Conservation (phyloP, 2,888 invertebrate genomes). For the Capitulum mitella region DNA sequence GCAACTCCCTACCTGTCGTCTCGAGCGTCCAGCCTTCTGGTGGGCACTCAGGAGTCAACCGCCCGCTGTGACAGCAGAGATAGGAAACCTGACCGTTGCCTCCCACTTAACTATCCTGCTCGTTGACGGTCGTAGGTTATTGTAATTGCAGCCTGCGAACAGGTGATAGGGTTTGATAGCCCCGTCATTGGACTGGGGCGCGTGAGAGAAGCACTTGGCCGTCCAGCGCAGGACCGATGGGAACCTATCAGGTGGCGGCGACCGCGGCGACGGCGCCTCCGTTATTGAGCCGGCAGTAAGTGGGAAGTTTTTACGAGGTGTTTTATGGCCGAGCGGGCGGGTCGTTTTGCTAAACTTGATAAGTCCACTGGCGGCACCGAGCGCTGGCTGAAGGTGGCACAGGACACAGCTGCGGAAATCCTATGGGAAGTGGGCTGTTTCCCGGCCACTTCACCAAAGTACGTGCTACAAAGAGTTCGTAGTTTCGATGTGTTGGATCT, state of each 20-base stretch:
- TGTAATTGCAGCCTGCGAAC: no score
- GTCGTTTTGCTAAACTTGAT: neutral
- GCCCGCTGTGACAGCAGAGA: no score
- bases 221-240: neutral
- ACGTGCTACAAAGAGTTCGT: no score
- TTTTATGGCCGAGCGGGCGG: neutral
- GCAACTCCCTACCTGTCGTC: no score
- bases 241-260: neutral
- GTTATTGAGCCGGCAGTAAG: neutral
- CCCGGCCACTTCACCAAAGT: neutral
- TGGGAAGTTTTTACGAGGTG: conserved; percentile 10
- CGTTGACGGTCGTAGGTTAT: no score
- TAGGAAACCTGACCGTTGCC: no score
- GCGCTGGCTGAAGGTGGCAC: neutral
- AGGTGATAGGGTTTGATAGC: neutral
- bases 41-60: no score
- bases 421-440: neutral
- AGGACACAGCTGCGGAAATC: neutral
- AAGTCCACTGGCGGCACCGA: neutral
- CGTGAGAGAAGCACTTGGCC: no score
- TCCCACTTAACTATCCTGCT: no score
- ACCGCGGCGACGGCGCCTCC: neutral
- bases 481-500: no score
- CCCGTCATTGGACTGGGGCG: no score
- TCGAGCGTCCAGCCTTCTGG: no score